Base-by-base conservation (phyloP, 1,140 invertebrate species). In the Halesus radiatus region DNA sequence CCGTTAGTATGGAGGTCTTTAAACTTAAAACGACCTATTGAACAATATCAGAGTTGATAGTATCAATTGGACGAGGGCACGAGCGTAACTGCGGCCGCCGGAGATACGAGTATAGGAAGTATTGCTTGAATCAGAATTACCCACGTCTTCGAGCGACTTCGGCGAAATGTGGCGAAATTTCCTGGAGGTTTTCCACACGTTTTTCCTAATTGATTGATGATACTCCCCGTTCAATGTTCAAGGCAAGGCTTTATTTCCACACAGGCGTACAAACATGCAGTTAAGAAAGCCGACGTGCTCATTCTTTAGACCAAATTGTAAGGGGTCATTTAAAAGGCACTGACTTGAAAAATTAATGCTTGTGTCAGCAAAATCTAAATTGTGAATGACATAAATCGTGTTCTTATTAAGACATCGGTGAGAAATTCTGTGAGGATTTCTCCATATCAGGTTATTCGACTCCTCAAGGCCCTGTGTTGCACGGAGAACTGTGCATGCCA, bases 171-270 rank as follows among this genome's bases (percentile, higher is more conserved):
- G 45, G 50, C 18, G 18, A 72, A 53, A 50, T 52, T 52, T 20
- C 22, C 29, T 60, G 37, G 54, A 22, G 54, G 54, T 37, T 58
- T 76, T 62, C 54, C 54, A 18, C 29, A 45, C 26, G 54, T 37
- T 45, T 8, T 50, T 50, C 54, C 54, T 76, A 76, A 76, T 76
- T 76, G 74, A 76, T 76, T 76, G 74, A 76, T 76, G 74, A 60
- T 76, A 20, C 56, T 13, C 37, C 45, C 64, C 18, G 26, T 45
- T 68, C 22, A 45, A 45, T 45, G 66, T 15, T n/a, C 18, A 54
- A 74, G 72, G 37, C 45, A 29, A 72, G 23, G 72, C 50, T 26
- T 74, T 54, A n/a, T n/a, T 22, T 74, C 29, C 50, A 56, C 20
- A 56, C 72, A 74, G 23, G 56, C 72, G 29, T 22, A 53, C 8